A percentile compares a stretch with the other conserved stretches of the same genome.
These are phyloP conservation scores for Pseudopipra pipra DNA, from an alignment of 2,113 vertebrate species.

Conservation along the genomic window DNA sequence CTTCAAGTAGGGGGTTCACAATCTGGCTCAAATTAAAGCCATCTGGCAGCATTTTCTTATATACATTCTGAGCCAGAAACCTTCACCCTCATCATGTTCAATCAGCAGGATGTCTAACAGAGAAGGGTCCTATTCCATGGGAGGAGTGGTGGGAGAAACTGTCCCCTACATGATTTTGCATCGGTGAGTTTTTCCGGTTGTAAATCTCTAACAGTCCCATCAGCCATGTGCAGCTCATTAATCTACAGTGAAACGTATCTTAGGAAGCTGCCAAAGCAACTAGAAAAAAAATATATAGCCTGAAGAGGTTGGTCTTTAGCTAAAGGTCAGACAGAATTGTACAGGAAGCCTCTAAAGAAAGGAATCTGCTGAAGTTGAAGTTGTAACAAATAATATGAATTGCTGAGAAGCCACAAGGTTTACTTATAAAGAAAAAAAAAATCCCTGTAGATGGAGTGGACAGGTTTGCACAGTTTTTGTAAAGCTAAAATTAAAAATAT, in stretches of 20 bases:
- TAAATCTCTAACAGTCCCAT: slow-evolving; percentile 40
- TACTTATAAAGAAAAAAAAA: background rate
- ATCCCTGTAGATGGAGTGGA: background rate
- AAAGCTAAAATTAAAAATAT: slow-evolving; percentile 1
- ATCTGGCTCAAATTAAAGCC: slow-evolving; percentile 63
- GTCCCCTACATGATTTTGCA: background rate
- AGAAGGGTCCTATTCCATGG: slow-evolving; percentile 32
- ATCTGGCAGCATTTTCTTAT: slow-evolving; percentile 53
- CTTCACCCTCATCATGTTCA: slow-evolving; percentile 68
- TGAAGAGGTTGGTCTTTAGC: slow-evolving; percentile 34
- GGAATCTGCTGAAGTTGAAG: slow-evolving; percentile 46
- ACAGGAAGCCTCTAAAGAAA: slow-evolving; percentile 58
- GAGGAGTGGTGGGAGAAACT: slow-evolving; percentile 42
- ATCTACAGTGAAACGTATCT: slow-evolving; percentile 37
- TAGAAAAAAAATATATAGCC: slow-evolving; percentile 22
- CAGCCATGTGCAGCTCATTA: slow-evolving; percentile 55
- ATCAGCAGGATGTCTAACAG: slow-evolving; percentile 63
- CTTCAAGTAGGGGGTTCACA: slow-evolving; percentile 36
- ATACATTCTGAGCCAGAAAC: slow-evolving; percentile 40
- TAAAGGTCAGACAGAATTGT: slow-evolving; percentile 60
- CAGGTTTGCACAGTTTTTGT: slow-evolving; percentile 12
- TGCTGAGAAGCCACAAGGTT: slow-evolving; percentile 24
- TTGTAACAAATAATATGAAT: slow-evolving; percentile 11
- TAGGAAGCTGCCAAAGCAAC: slow-evolving; percentile 49
- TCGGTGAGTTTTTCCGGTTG: slow-evolving; percentile 26